Conservation (phyloP, 2,888 invertebrate species). For the Mactromeris polynyma region DNA sequence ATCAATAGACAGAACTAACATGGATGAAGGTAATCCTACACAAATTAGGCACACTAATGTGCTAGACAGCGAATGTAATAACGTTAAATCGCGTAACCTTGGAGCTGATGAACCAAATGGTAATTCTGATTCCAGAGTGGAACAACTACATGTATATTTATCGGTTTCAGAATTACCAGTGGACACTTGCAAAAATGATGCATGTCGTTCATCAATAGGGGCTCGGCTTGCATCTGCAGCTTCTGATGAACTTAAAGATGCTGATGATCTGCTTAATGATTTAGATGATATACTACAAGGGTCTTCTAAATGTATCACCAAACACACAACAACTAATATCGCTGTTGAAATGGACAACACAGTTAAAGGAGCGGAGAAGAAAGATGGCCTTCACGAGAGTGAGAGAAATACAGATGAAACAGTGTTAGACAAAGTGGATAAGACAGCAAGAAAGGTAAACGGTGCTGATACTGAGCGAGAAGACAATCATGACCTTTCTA, state of each 20-base stretch:
- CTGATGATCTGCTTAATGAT: constrained; percentile 5
- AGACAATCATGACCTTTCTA: background rate
- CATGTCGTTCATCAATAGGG: background rate
- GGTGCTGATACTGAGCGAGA: background rate
- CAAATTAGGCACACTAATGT: too few relatives aligned
- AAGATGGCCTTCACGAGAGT: background rate
- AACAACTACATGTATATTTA: background rate
- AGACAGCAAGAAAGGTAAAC: background rate
- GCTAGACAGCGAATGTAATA: background rate
- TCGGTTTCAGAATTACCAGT: background rate
- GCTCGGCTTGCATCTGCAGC: background rate
- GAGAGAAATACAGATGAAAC: background rate
- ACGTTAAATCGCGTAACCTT: background rate
- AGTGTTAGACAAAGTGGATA: background rate
- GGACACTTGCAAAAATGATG: background rate
- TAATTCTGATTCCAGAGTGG: background rate
- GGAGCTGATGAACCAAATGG: background rate
- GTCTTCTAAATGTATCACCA: background rate
- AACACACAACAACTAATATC: background rate
- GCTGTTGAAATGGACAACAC: background rate
- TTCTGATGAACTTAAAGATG: background rate
- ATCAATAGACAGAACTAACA: background rate
- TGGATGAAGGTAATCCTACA: too few relatives aligned
- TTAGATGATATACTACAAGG: background rate
- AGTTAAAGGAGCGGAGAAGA: background rate